phyloP scores from a whole-genome alignment of 2,888 invertebrate genomes.

The Spodoptera picta region DNA sequence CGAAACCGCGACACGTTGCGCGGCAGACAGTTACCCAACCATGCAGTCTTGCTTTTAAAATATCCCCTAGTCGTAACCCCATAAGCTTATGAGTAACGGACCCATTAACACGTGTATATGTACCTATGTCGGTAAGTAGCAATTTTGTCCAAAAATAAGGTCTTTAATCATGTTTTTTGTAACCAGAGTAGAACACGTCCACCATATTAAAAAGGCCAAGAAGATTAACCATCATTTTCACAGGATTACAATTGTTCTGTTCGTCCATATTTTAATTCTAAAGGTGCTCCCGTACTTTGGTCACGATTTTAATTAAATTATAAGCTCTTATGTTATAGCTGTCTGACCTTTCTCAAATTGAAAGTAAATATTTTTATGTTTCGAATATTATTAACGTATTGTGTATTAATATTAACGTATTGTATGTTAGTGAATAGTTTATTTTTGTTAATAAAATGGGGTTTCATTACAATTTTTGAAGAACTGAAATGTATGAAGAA shows the following conservation, averaged over 20 bases:
- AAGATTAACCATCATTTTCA: conserved; percentile 12
- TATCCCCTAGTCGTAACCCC: too few species aligned
- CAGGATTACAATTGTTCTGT: conserved; percentile 18
- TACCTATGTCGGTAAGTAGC: too few species aligned
- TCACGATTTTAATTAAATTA: conserved; percentile 40
- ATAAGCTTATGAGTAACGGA: too few species aligned
- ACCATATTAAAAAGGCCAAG: neutral
- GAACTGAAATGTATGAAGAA: too few species aligned
- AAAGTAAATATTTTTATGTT: conserved; percentile 20
- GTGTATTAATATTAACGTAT: neutral
- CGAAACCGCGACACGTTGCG: too few species aligned
- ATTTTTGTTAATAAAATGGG: too few species aligned
- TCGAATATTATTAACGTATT: neutral
- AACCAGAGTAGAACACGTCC: neutral
- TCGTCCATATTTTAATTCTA: neutral
- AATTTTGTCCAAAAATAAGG: too few species aligned
- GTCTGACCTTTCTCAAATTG: conserved; percentile 21
- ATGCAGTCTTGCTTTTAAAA: too few species aligned
- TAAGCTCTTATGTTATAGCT: conserved; percentile 16
- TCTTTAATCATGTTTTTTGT: too few species aligned
- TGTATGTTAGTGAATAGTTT: neutral
- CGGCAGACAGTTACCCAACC: too few species aligned
- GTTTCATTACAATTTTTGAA: too few species aligned
- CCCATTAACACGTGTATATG: too few species aligned
- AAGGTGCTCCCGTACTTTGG: conserved; percentile 1